phyloP scores from a whole-genome alignment of 2,888 invertebrate species.

The Lasioglossum marginatum region DNA sequence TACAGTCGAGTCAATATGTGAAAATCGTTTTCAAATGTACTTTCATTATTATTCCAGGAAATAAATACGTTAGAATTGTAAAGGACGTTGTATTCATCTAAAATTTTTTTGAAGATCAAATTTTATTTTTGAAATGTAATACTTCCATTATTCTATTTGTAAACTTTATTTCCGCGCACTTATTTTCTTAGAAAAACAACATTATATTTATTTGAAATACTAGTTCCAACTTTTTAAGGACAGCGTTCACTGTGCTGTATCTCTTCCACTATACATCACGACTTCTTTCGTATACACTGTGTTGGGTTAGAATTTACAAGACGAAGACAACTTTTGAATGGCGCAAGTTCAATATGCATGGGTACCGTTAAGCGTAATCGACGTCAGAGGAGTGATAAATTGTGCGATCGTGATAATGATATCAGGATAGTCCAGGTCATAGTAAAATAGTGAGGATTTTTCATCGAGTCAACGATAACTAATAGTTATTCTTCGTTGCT shows the following conservation, averaged over 20 bases:
- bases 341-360: constrained; percentile 19
- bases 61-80: not conserved
- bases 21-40: not conserved
- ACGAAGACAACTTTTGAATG: constrained; percentile 17
- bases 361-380: constrained; percentile 21
- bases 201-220: not conserved
- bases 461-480: constrained; percentile 5
- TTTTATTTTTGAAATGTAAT: not conserved
- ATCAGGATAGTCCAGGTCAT: not conserved
- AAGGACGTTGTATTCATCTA: not conserved
- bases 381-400: constrained; percentile 10
- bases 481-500: not conserved
- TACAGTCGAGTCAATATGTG: not conserved
- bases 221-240: not conserved
- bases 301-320: not conserved
- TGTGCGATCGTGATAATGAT: constrained; percentile 10
- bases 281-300: not conserved
- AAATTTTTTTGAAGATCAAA: not conserved
- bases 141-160: not conserved
- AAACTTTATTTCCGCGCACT: not conserved
- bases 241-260: not conserved
- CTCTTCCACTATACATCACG: not conserved
- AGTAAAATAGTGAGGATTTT: constrained; percentile 14
- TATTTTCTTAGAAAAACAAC: not conserved
- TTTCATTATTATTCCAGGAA: not conserved